A percentile compares a stretch with the other conserved stretches of the same genome.
Conservation (phyloP, 2,797 vertebrate species). For the Clamator glandarius region DNA sequence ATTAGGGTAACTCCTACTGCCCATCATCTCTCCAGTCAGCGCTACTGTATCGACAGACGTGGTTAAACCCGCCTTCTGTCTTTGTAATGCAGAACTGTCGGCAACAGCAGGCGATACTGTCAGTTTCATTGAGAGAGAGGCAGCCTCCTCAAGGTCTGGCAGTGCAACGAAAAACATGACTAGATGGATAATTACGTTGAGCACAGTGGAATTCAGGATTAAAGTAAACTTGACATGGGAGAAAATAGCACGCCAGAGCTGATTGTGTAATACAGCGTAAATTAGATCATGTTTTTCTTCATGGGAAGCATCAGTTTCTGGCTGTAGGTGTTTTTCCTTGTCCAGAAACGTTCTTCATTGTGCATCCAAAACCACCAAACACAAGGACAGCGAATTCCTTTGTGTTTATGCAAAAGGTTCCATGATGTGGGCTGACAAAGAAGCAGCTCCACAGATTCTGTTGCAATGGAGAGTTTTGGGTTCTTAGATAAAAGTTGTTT, state of each 20-base stretch:
- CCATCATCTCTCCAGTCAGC: constrained; percentile 34
- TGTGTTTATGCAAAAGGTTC: neutral
- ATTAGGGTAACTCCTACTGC: constrained; percentile 55
- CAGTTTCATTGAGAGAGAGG: constrained; percentile 70
- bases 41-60: constrained; percentile 67
- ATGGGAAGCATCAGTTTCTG: constrained; percentile 40
- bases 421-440: neutral
- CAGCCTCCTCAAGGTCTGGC: constrained; percentile 55
- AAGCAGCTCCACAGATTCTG: neutral
- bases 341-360: neutral
- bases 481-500: neutral
- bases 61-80: constrained; percentile 59
- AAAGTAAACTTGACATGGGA: constrained; percentile 39
- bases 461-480: neutral
- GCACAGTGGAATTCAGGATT: constrained; percentile 42
- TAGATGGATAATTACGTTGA: constrained; percentile 55
- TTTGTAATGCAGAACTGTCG: constrained; percentile 64
- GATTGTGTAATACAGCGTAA: constrained; percentile 42
- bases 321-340: neutral
- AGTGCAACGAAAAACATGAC: constrained; percentile 29
- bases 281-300: constrained; percentile 43
- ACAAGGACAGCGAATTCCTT: neutral
- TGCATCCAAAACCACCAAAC: neutral
- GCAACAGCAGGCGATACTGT: constrained; percentile 44
- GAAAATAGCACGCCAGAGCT: neutral